A percentile compares a stretch with the other conserved stretches of the same genome.
phyloP scores from a whole-genome alignment of 2,113 vertebrate species.

The Toxotes chatareus region DNA sequence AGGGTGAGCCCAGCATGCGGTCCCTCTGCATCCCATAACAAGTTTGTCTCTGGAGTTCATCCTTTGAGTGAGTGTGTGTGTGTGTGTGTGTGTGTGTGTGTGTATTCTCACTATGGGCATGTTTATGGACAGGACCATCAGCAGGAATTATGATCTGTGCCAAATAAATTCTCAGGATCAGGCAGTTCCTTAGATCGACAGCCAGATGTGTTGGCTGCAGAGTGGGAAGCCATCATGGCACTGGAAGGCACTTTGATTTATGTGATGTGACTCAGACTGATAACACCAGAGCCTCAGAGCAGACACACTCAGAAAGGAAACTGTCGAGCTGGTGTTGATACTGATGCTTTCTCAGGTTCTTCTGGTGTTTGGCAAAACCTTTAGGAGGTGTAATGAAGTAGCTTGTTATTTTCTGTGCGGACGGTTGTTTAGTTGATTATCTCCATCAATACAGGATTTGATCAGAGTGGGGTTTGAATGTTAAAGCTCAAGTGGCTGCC shows the following conservation, averaged over 20 bases:
- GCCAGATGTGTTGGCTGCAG: conserved; percentile 62
- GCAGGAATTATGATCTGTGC: conserved; percentile 18
- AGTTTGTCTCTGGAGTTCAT: conserved; percentile 36
- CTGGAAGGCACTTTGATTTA: conserved; percentile 71
- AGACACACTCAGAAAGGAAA: conserved; percentile 49
- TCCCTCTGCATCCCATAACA: conserved; percentile 48
- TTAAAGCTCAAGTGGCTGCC: neutral
- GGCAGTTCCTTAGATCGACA: conserved; percentile 21
- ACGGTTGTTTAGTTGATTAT: conserved; percentile 6
- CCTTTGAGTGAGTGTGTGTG: neutral
- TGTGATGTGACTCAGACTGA: conserved; percentile 64
- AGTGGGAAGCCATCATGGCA: conserved; percentile 44
- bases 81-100: conserved; percentile 21
- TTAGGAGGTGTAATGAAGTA: conserved; percentile 22
- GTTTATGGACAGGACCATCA: conserved; percentile 30
- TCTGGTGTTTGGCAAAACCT: conserved; percentile 26
- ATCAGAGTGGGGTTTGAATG: neutral
- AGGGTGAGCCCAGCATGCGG: conserved; percentile 55
- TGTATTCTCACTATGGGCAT: conserved; percentile 8
- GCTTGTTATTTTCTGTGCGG: conserved; percentile 16
- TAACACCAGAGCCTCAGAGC: conserved; percentile 66
- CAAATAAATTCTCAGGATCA: conserved; percentile 3
- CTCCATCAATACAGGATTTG: conserved; percentile 1
- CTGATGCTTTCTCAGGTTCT: conserved; percentile 23
- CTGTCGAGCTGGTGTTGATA: conserved; percentile 38